phyloP scores from a whole-genome alignment of 2,113 vertebrate genomes.

The Sinocyclocheilus grahami region DNA sequence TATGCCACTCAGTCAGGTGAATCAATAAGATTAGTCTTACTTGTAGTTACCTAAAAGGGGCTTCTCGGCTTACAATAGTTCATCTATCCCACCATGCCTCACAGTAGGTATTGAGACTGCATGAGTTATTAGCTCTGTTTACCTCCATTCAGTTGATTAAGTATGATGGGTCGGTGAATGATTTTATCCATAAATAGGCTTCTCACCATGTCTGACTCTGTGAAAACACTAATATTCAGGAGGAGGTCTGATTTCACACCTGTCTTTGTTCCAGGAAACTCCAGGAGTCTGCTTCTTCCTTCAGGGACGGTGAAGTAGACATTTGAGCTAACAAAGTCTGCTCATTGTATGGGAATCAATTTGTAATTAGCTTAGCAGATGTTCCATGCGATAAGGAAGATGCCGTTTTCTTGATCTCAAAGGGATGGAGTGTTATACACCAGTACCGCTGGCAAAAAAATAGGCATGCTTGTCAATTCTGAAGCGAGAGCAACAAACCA shows the following conservation, averaged over 20 bases:
- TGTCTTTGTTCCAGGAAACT: slow-evolving; percentile 19
- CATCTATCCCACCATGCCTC: neutral
- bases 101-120: neutral
- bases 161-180: neutral
- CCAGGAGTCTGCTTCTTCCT: neutral
- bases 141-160: neutral
- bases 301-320: neutral
- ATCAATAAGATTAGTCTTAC: neutral
- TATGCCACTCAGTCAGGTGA: neutral
- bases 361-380: slow-evolving; percentile 37
- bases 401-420: slow-evolving; percentile 37
- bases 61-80: neutral
- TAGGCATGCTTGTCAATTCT: slow-evolving; percentile 4
- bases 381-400: slow-evolving; percentile 19
- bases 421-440: slow-evolving; percentile 31
- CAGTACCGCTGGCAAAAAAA: slow-evolving; percentile 27
- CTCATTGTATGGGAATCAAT: slow-evolving; percentile 44
- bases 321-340: slow-evolving; percentile 21
- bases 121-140: neutral
- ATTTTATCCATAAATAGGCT: neutral
- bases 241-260: slow-evolving; percentile 26
- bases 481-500: neutral
- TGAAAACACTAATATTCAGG: neutral
- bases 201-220: neutral
- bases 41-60: neutral